A percentile compares a stretch with the other conserved stretches of the same genome.
These are phyloP conservation scores for Ploceus nigricollis DNA, from an alignment of 2,113 vertebrate species.

Conservation along the genomic window DNA sequence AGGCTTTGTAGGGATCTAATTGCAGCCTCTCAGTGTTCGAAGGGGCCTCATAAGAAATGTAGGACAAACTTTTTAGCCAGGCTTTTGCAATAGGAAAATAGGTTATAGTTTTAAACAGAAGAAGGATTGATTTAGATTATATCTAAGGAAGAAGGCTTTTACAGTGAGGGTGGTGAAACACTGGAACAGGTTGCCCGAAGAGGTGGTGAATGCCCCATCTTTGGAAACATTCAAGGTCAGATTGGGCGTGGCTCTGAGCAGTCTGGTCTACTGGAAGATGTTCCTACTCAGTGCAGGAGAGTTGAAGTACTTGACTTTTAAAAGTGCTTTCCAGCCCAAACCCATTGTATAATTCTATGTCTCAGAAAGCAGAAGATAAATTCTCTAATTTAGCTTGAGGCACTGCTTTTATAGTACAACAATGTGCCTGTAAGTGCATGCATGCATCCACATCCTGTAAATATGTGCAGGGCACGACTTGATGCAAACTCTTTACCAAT, in stretches of 20 bases:
- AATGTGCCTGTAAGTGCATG: background rate
- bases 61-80: background rate
- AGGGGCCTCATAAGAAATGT: background rate
- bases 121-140: background rate
- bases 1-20: background rate
- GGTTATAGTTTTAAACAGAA: background rate
- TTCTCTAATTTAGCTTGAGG: background rate
- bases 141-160: background rate
- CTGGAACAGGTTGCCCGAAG: background rate
- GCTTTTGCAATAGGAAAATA: background rate
- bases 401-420: background rate
- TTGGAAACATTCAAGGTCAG: background rate
- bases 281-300: background rate
- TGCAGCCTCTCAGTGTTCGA: background rate
- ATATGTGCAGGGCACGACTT: background rate
- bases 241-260: accelerated
- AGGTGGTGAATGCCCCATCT: background rate
- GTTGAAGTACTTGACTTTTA: background rate
- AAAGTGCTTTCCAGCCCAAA: background rate
- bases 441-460: background rate
- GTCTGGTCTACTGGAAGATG: background rate
- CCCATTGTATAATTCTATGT: background rate
- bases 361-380: background rate
- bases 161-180: background rate
- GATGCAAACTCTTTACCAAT: background rate